A percentile compares a stretch with the other conserved stretches of the same genome.
Conservation (phyloP, 2,113 vertebrate genomes). For the Cervus canadensis region DNA sequence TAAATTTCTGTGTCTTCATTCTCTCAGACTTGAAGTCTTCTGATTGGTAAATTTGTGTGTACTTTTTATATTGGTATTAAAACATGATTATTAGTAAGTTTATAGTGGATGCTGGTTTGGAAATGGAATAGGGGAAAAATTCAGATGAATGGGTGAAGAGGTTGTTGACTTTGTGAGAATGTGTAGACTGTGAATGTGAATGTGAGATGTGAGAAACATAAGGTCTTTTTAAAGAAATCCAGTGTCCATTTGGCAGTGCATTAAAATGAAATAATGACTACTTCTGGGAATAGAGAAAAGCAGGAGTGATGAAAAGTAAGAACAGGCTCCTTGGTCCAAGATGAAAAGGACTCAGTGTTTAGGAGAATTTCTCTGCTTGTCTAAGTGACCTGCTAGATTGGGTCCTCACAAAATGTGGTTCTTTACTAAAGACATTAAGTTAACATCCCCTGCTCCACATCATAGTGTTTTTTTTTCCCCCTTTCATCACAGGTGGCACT, state of each 20-base stretch:
- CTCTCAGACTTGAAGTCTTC: not conserved
- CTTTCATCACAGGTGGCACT: constrained; percentile 58
- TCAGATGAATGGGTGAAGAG: not conserved
- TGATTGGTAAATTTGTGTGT: not conserved
- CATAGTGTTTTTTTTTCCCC: not conserved
- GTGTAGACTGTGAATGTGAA: not conserved
- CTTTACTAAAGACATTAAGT: not conserved
- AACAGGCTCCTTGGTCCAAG: not conserved
- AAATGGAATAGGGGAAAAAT: not conserved
- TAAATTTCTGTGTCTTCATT: not conserved
- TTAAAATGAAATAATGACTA: not conserved
- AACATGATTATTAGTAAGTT: not conserved
- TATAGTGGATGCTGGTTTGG: not conserved
- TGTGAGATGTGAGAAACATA: not conserved
- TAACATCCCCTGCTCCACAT: not conserved
- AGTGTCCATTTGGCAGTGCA: not conserved
- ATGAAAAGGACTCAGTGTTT: not conserved
- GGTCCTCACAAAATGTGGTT: constrained; percentile 43
- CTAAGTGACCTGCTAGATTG: not conserved
- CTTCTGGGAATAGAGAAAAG: constrained; percentile 42
- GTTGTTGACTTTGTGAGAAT: not conserved
- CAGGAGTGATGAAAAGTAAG: constrained; percentile 32
- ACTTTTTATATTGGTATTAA: not conserved
- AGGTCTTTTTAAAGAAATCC: not conserved
- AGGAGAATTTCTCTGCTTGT: not conserved